Percentiles rank a stretch among this genome's conserved stretches.
Evolutionary conservation across 2,888 invertebrate genomes (phyloP).

Genomic region (Philereme vetulata): DNA sequence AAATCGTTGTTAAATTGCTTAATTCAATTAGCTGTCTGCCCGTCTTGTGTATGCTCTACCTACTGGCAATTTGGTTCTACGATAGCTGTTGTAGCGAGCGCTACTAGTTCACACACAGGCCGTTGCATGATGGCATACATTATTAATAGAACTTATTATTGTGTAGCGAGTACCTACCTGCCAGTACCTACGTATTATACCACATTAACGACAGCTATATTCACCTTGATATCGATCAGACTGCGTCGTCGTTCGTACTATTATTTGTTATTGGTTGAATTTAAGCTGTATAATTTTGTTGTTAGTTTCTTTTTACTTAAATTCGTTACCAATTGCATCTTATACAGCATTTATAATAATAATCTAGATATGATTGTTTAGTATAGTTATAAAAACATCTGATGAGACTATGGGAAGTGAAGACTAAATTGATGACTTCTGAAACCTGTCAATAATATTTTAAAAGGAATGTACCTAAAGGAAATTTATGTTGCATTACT

Average conservation of each 20-base stretch:
- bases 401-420: background rate
- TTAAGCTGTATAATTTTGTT: background rate
- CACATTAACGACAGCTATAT: conserved; percentile 56
- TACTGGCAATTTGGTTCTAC: conserved; percentile 30
- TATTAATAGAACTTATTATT: conserved; percentile 65
- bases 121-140: conserved; percentile 68
- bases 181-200: conserved; percentile 44
- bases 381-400: background rate
- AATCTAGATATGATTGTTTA: background rate
- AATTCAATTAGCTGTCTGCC: conserved; percentile 25
- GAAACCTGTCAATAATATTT: too few species aligned
- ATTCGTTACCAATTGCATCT: too few species aligned
- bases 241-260: conserved; percentile 31
- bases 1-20: conserved; percentile 19
- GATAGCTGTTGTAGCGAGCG: conserved; percentile 44
- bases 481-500: conserved; percentile 38
- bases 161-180: conserved; percentile 35
- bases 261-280: conserved; percentile 8
- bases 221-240: conserved; percentile 71
- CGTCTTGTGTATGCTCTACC: conserved; percentile 27
- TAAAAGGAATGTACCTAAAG: too few species aligned
- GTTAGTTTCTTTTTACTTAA: background rate
- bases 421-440: too few species aligned
- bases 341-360: background rate
- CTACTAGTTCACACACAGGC: conserved; percentile 54